Percentiles rank a stretch among this genome's conserved stretches.
phyloP scores from a whole-genome alignment of 2,113 vertebrate genomes.

The Tor tambroides region DNA sequence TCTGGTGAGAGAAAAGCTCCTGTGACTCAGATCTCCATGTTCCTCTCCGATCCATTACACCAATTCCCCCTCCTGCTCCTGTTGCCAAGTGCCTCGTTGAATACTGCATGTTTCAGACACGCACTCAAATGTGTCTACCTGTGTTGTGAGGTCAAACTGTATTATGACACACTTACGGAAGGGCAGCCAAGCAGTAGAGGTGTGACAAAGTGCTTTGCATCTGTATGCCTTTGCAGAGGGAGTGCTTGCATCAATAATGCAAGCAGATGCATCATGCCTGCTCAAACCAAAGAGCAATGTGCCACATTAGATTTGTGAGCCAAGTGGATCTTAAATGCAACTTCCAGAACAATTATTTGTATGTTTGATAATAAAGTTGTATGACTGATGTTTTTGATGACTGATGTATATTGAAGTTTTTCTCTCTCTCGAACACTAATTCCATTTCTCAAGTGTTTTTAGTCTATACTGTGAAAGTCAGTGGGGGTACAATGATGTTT shows the following conservation, averaged over 20 bases:
- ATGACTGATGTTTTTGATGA: slow-evolving; percentile 2
- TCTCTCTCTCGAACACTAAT: too few relatives aligned
- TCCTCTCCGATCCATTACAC: slow-evolving; percentile 2
- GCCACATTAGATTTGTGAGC: background rate
- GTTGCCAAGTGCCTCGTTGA: background rate
- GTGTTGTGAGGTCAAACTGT: slow-evolving; percentile 20
- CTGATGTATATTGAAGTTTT: too few relatives aligned
- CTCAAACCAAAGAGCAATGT: background rate
- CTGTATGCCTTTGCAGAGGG: background rate
- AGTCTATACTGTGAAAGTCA: background rate
- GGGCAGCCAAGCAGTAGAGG: slow-evolving; percentile 16
- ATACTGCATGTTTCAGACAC: background rate
- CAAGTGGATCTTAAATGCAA: background rate
- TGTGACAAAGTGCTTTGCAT: slow-evolving; percentile 19
- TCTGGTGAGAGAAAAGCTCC: background rate
- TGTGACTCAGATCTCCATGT: slow-evolving; percentile 25
- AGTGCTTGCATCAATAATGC: slow-evolving; percentile 12
- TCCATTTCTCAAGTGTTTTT: background rate
- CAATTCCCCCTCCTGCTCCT: slow-evolving; percentile 1
- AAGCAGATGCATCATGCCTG: background rate
- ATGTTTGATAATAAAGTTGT: background rate
- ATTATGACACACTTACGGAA: slow-evolving; percentile 20
- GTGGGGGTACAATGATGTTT: background rate
- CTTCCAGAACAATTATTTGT: background rate
- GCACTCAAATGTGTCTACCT: background rate